A percentile compares a stretch with the other conserved stretches of the same genome.
Evolutionary conservation across 1,140 invertebrate genomes (phyloP).

Genomic region (Drosophila parabipectinata): DNA sequence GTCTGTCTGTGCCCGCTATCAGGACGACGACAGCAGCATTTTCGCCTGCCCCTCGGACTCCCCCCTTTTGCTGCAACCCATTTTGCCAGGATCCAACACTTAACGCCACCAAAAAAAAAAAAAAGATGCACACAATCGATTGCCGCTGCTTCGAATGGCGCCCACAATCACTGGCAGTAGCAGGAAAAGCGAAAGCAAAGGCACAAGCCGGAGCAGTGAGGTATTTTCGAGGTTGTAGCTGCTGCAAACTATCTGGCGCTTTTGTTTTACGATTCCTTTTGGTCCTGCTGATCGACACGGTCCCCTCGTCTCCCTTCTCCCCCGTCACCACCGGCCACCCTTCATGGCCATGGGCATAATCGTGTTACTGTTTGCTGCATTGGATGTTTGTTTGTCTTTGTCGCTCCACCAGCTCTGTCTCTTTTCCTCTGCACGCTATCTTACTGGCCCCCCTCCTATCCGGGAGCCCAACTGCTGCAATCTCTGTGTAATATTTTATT

Average conservation of each 20-base stretch:
- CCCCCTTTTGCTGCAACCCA: not conserved
- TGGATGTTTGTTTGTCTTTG: constrained; percentile 75
- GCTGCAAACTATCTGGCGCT: constrained; percentile 80
- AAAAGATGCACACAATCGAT: constrained; percentile 70
- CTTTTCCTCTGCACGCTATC: constrained; percentile 6
- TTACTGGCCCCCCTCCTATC: constrained; percentile 13
- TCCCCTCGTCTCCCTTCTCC: constrained; percentile 1
- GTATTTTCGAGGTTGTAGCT: constrained; percentile 37
- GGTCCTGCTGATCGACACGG: constrained; percentile 67
- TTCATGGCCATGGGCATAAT: constrained; percentile 68
- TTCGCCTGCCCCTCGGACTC: not conserved
- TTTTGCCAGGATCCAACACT: constrained; percentile 54
- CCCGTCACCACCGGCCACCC: constrained; percentile 10
- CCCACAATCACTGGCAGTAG: constrained; percentile 44
- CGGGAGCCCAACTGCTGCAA: constrained; percentile 49
- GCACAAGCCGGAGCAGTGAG: constrained; percentile 13
- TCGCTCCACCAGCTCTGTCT: constrained; percentile 7
- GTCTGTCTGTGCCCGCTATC: constrained; percentile 59
- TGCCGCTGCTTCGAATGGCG: constrained; percentile 63
- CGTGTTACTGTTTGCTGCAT: constrained; percentile 79
- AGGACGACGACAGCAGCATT: constrained; percentile 61
- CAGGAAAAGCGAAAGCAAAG: constrained; percentile 19
- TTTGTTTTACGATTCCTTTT: constrained; percentile 82
- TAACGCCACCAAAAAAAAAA: constrained; percentile 71
- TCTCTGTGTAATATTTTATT: constrained; percentile 82